Evolutionary conservation across 2,888 invertebrate species (phyloP), one percentile per base, ranked within the genome.

Genomic region (Teinopalpus imperialis): DNA sequence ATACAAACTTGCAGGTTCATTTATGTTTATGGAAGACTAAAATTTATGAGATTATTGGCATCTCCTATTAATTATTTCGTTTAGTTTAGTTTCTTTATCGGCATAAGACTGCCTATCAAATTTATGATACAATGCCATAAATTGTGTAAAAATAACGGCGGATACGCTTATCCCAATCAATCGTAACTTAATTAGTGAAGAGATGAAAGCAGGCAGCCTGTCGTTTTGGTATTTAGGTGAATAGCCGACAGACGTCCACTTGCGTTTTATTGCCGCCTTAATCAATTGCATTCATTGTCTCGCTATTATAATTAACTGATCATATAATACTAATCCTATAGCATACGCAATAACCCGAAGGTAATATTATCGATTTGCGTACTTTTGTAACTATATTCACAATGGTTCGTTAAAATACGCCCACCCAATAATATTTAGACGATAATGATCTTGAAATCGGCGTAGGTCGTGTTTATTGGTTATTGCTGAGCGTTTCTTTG

Each of bases 401-500:
- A 74, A 76, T 72, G 67, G 60, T 61, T 68, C 66, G 72, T 74
- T 72, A 75, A 71, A 75, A 72, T 63, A 65, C 49, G 66, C 81
- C 82, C 81, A 65, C 57, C n/a, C n/a, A n/a, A n/a, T n/a, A 44
- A 43, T 57, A 63, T 71, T 64, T 61, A 68, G 62, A 52, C 73
- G 77, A 79, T 85, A 85, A 83, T 86, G 85, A 82, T 82, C 81
- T 77, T 74, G 72, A 70, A 72, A 70, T 71, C 71, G 58, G 76
- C 78, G 85, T 86, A 82, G 85, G 86, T 71, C 66, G 81, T 69
- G 74, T 78, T 81, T 81, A 80, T 79, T 74, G 68, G 63, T 63
- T 69, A 62, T 70, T 67, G 21, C 43, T 14, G 8, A 5, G 18
- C 13, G 13, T 21, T 32, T 21, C 31, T 32, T 37, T 32, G 32